These are phyloP conservation scores for Lontra canadensis DNA, from an alignment of 2,113 vertebrate species.

Conservation along the genomic window DNA sequence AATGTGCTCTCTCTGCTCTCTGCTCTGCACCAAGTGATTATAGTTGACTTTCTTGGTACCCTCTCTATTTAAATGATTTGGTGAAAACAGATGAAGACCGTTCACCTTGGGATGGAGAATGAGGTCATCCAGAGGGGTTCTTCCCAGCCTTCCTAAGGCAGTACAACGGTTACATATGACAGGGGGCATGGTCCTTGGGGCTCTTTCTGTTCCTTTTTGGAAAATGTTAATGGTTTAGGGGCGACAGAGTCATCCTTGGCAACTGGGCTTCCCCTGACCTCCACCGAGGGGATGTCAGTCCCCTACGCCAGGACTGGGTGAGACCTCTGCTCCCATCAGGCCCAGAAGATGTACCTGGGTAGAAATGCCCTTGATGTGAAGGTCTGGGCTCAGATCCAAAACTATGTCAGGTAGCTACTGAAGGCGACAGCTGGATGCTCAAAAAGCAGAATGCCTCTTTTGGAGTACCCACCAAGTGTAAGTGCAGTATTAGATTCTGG, in stretches of 20 bases:
- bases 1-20: neutral
- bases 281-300: neutral
- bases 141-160: neutral
- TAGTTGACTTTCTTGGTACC: neutral
- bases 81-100: neutral
- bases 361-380: conserved; percentile 51
- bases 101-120: neutral
- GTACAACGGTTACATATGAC: neutral
- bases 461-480: neutral
- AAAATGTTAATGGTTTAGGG: conserved; percentile 56
- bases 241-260: neutral
- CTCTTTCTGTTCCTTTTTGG: conserved; percentile 1
- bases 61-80: conserved; percentile 33
- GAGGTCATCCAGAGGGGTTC: neutral
- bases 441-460: neutral
- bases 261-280: neutral
- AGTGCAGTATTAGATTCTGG: neutral
- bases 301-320: neutral
- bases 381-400: neutral
- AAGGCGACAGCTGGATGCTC: neutral
- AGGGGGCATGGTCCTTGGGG: neutral
- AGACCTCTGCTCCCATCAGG: conserved; percentile 5
- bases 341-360: neutral
- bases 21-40: conserved; percentile 42
- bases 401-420: neutral